phyloP scores from a whole-genome alignment of 2,888 invertebrate species.

The Nysson spinosus region DNA sequence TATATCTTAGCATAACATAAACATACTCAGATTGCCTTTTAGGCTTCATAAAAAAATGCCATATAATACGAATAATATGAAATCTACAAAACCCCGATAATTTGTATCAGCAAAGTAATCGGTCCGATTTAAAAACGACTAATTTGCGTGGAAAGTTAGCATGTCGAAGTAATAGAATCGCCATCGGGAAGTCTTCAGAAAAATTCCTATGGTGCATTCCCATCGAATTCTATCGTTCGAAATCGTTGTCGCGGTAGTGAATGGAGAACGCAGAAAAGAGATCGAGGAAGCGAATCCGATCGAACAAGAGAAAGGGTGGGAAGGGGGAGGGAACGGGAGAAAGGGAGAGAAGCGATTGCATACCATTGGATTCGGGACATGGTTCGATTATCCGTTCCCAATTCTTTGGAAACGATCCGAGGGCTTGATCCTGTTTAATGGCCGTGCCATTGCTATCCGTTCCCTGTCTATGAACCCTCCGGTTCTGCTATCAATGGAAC shows the following conservation, averaged over 20 bases:
- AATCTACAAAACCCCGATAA: too few relatives aligned
- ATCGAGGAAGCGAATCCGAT: neutral
- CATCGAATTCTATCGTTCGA: conserved; percentile 2
- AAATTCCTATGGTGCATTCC: neutral
- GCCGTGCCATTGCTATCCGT: conserved; percentile 54
- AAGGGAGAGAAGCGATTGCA: conserved; percentile 24
- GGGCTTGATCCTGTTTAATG: conserved; percentile 65
- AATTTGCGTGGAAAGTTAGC: neutral
- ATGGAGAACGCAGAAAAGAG: neutral
- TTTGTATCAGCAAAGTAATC: too few relatives aligned
- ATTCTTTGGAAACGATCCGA: conserved; percentile 65
- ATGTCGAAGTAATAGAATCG: neutral
- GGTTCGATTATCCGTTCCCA: conserved; percentile 62
- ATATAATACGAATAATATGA: too few relatives aligned
- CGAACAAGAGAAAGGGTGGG: conserved; percentile 11
- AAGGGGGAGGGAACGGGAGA: conserved; percentile 4
- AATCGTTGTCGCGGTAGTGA: neutral
- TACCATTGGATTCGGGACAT: conserved; percentile 37
- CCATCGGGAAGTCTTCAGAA: neutral
- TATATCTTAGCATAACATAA: too few relatives aligned
- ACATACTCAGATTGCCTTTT: too few relatives aligned
- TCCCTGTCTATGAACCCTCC: conserved; percentile 50
- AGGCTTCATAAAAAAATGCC: too few relatives aligned
- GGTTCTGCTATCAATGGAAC: conserved; percentile 57
- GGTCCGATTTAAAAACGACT: too few relatives aligned